These are phyloP conservation scores for Autographa gamma DNA, from an alignment of 2,888 invertebrate species.

Conservation along the genomic window DNA sequence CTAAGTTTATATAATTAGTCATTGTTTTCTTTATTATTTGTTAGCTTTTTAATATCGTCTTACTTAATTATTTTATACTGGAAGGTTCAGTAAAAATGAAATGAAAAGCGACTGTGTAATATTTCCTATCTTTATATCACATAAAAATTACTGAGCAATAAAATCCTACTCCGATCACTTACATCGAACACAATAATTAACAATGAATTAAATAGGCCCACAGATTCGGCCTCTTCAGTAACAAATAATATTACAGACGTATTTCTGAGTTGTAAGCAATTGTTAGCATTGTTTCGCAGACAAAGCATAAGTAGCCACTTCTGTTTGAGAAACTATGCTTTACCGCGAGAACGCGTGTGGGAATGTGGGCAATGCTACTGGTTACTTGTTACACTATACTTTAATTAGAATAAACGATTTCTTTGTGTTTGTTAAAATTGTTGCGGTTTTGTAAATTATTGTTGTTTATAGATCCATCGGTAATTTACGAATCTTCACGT, in stretches of 20 bases:
- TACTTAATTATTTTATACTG: background rate
- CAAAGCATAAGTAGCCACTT: conserved; percentile 77
- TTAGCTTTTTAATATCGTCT: background rate
- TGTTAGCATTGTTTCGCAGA: conserved; percentile 79
- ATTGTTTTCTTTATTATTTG: too few species aligned
- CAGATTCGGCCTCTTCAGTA: conserved; percentile 70
- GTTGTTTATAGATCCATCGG: background rate
- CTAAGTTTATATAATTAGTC: too few species aligned
- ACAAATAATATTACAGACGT: conserved; percentile 71
- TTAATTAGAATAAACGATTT: conserved; percentile 15
- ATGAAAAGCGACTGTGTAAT: too few species aligned
- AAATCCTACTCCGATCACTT: conserved; percentile 72
- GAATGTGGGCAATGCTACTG: conserved; percentile 74
- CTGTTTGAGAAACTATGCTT: conserved; percentile 84
- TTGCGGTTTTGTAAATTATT: conserved; percentile 1
- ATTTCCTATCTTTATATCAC: background rate
- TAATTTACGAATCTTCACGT: too few species aligned
- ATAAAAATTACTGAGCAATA: conserved; percentile 31
- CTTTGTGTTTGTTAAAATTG: conserved; percentile 9
- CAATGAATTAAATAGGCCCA: conserved; percentile 68
- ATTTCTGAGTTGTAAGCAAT: conserved; percentile 73
- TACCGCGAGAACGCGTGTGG: conserved; percentile 71
- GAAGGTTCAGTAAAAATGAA: too few species aligned
- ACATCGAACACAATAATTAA: conserved; percentile 73
- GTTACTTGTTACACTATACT: conserved; percentile 20